Evolutionary conservation across 1,140 invertebrate genomes (phyloP).

Genomic region (Macrosteles quadrilineatus): DNA sequence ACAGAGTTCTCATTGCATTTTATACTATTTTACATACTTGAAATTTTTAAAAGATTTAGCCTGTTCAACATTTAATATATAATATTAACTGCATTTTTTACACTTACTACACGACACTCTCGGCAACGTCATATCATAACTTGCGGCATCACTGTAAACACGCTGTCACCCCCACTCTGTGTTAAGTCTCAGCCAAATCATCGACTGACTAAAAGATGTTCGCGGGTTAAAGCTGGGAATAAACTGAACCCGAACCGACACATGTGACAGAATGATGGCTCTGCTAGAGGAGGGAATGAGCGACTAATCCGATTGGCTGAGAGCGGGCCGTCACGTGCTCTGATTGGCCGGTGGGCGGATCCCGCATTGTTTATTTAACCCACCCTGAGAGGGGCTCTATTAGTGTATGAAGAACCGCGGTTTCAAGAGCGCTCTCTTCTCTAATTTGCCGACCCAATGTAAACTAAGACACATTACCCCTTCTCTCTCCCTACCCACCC

Average conservation of each 20-base stretch:
- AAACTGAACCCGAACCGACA: conserved; percentile 18
- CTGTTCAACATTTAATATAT: no score
- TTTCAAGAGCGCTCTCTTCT: conserved; percentile 17
- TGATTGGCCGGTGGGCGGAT: conserved; percentile 30
- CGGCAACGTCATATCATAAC: no score
- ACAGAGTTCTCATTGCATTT: no score
- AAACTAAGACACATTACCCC: conserved; percentile 26
- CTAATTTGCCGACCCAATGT: conserved; percentile 24
- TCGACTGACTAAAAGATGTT: conserved; percentile 17
- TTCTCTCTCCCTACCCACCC: not conserved
- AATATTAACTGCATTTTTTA: no score
- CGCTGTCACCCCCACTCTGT: no score
- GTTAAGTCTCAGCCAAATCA: conserved; percentile 3
- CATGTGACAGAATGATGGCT: conserved; percentile 30
- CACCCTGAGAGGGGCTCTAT: conserved; percentile 27
- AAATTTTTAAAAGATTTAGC: no score
- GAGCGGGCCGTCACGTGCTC: not conserved
- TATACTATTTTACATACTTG: no score
- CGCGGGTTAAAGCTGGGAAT: conserved; percentile 26
- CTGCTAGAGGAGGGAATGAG: conserved; percentile 11
- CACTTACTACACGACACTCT: no score
- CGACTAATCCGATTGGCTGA: conserved; percentile 16
- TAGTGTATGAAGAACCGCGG: conserved; percentile 23
- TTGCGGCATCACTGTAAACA: no score
- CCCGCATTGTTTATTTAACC: conserved; percentile 31